Base-by-base conservation (phyloP, 2,797 vertebrate genomes). In the Karalla daura region DNA sequence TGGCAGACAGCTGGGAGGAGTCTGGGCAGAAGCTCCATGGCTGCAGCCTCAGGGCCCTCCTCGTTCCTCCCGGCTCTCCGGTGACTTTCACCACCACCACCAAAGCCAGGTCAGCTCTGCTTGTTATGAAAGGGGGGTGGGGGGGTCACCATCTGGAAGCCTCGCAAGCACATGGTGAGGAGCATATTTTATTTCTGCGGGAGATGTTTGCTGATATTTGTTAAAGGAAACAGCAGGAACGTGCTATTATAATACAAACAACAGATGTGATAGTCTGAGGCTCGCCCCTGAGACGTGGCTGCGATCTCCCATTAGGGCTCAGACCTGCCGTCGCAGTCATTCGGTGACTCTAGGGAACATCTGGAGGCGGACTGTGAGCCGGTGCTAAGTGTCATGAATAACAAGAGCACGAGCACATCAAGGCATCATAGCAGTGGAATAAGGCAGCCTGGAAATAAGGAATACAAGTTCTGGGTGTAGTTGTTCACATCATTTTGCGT, bases 1-100 rank as follows among this genome's bases (percentile, higher is more conserved):
- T 96, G 89, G 94, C 93, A 69, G 96, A 96, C 55, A 96, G 94
- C 88, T 96, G 95, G 0, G 94, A 92, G 6, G 94, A 94, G 78
- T 96, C 94, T 0, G 93, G 95, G 81, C 94, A 87, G 78, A 95
- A 94, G 82, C 94, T 86, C 87, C 94, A 96, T 39, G 95, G 92
- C 91, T 96, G 95, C 63, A 96, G 92, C 83, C 94, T 93, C 87
- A 95, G 80, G 30, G 94, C 92, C 75, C 93, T 78, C 68, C 84
- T n/a, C n/a, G n/a, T 92, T 78, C 93, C 94, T 78, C 95, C 90
- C 8, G 94, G 93, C 44, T 94, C 93, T 64, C 96, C 93, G 0
- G 94, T 91, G 63, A 91, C 91, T 71, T 94, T 94, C 72, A 91
- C 92, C 5, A 93, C 93, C 54, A 94, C 71, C 86, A 94, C n/a